These are phyloP conservation scores for Noctua pronuba DNA, from an alignment of 2,888 invertebrate species.

Conservation along the genomic window DNA sequence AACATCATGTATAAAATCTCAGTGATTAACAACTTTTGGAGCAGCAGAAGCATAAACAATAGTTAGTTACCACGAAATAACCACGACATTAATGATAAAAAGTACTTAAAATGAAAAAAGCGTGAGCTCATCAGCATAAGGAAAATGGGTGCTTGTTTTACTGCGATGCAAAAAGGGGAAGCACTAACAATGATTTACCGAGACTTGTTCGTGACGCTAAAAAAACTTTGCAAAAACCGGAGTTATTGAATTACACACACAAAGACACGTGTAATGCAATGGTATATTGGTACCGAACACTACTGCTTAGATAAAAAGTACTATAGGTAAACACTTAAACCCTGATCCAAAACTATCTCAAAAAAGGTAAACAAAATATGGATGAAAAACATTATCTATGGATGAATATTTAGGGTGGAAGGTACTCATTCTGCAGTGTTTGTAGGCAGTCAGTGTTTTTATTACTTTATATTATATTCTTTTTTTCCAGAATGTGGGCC, in stretches of 20 bases:
- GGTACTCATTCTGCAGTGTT: too few relatives aligned
- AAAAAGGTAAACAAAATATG: background rate
- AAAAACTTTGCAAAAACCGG: slow-evolving; percentile 21
- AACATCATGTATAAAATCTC: background rate
- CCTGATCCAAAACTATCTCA: background rate
- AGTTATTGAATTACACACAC: background rate
- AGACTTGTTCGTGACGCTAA: background rate
- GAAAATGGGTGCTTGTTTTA: slow-evolving; percentile 8
- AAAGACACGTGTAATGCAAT: background rate
- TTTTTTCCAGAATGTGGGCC: slow-evolving; percentile 5
- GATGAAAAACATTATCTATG: background rate
- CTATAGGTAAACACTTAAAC: background rate
- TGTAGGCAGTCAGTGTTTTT: too few relatives aligned
- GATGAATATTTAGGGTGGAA: background rate
- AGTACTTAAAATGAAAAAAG: too few relatives aligned
- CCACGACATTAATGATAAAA: background rate
- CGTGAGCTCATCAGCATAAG: slow-evolving; percentile 1
- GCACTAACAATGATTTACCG: background rate
- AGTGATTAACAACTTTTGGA: background rate
- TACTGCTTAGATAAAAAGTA: background rate
- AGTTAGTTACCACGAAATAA: background rate
- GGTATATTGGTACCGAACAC: background rate
- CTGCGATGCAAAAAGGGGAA: slow-evolving; percentile 17
- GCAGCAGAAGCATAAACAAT: background rate
- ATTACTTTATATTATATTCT: background rate